Evolutionary conservation across 2,797 vertebrate genomes (phyloP), one percentile per base, ranked within the genome.

Genomic region (Pangasius mekongensis): DNA sequence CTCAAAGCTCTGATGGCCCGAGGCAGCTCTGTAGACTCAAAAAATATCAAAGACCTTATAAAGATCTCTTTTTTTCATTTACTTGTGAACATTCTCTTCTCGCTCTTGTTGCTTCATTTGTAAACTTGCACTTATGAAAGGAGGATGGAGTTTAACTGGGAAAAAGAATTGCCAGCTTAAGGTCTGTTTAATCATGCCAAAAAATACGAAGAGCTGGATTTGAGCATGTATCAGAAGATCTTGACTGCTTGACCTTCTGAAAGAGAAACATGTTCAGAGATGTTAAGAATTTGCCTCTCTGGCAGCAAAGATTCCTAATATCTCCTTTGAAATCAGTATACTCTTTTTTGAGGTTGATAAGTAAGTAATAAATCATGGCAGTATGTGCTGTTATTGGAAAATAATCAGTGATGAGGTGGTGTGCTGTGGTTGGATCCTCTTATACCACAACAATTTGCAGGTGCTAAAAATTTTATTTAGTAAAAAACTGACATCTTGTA

Each of bases 141-240:
- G 27, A 22, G 74, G 86, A 27, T 2, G 52, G 9, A 10, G 7
- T 27, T 74, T 52, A 60, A 52, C 87, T 54, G 80, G n/a, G 1
- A 52, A 8, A 30, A 89, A 62, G 2, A 92, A 87, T 30, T 56
- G 54, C 86, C 73, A 78, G 87, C 90, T 91, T 91, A 83, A 39
- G 82, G 91, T 77, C 85, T 90, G 88, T 83, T 91, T 93, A 91
- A 93, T 89, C 83, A 85, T 74, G 27, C 86, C 91, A 87, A 90
- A 93, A 85, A 86, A 71, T 90, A 91, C 58, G 76, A 52, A 87
- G 39, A 78, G 54, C 49, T 64, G 81, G 71, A 92, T 86, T 87
- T 62, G 36, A 87, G 86, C 52, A 85, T 66, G 73, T 83, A 90
- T 90, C 58, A 39, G 69, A 93, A 87, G 54, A 84, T 86, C 14